Evolutionary conservation across 1,140 invertebrate genomes (phyloP).

Genomic region (Uloborus diversus): DNA sequence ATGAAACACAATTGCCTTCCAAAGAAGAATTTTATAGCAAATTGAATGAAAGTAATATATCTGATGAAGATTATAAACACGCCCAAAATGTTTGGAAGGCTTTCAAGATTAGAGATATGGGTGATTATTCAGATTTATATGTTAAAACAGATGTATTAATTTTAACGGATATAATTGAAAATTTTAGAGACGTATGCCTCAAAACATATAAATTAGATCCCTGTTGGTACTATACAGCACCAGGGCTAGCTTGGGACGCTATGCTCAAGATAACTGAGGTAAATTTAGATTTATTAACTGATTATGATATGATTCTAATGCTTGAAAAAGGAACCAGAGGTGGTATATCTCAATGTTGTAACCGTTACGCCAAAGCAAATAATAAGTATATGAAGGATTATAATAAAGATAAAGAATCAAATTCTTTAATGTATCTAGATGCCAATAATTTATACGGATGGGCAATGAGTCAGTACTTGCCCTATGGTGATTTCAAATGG

Average conservation of each 20-base stretch:
- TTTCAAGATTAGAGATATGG: slow-evolving; percentile 59
- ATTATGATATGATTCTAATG: slow-evolving; percentile 57
- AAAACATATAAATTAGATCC: slow-evolving; percentile 34
- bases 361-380: slow-evolving; percentile 60
- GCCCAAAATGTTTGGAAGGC: slow-evolving; percentile 59
- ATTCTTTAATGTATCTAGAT: slow-evolving; percentile 60
- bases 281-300: slow-evolving; percentile 22
- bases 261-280: slow-evolving; percentile 6
- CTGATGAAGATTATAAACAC: slow-evolving; percentile 1
- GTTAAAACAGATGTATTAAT: slow-evolving; percentile 58
- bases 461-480: slow-evolving; percentile 52
- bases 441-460: slow-evolving; percentile 60
- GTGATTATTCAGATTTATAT: slow-evolving; percentile 60
- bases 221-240: slow-evolving; percentile 23
- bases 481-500: slow-evolving; percentile 48
- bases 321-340: slow-evolving; percentile 61
- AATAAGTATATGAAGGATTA: slow-evolving; percentile 58
- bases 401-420: slow-evolving; percentile 54
- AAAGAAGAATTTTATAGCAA: slow-evolving; percentile 2
- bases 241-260: slow-evolving; percentile 2
- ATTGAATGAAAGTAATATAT: neutral
- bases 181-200: slow-evolving; percentile 58
- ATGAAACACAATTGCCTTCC: neutral
- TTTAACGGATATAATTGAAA: slow-evolving; percentile 60
- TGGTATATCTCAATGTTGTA: slow-evolving; percentile 54